Percentiles rank a stretch among this genome's conserved stretches.
Conservation (phyloP, 2,888 invertebrate genomes). For the Hypselothyrea guttata region DNA sequence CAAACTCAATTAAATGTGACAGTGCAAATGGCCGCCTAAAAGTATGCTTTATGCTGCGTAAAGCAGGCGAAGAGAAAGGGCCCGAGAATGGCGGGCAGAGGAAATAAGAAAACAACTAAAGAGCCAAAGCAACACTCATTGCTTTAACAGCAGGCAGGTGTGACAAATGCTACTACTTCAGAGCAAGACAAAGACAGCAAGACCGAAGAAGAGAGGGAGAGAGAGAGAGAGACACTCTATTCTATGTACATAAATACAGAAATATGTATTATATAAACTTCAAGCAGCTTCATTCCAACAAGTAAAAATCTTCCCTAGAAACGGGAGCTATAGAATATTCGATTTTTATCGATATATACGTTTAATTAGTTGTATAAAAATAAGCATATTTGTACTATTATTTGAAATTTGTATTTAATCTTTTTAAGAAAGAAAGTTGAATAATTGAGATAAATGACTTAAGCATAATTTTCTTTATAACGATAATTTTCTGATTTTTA, state of each 20-base stretch:
- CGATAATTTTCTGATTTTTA: too few relatives aligned
- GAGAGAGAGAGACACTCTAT: constrained; percentile 11
- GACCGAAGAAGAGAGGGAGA: not conserved
- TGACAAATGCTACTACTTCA: constrained; percentile 33
- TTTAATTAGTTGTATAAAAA: too few relatives aligned
- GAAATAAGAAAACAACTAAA: not conserved
- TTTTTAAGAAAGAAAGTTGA: too few relatives aligned
- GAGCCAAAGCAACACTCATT: constrained; percentile 4
- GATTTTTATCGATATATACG: too few relatives aligned
- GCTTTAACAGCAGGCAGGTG: constrained; percentile 40
- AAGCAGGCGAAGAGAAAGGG: constrained; percentile 10
- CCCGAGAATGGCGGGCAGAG: not conserved
- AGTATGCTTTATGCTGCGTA: constrained; percentile 63
- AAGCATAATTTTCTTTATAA: too few relatives aligned
- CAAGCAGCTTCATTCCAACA: too few relatives aligned
- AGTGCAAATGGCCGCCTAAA: constrained; percentile 72
- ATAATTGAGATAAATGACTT: too few relatives aligned
- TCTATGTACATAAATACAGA: not conserved
- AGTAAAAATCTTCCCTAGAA: too few relatives aligned
- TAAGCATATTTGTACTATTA: too few relatives aligned
- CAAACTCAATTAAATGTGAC: constrained; percentile 79
- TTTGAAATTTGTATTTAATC: too few relatives aligned
- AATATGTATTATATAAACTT: too few relatives aligned
- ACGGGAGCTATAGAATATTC: too few relatives aligned
- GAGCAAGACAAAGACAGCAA: constrained; percentile 2